Percentiles rank a stretch among this genome's conserved stretches.
Evolutionary conservation across 2,113 vertebrate species (phyloP).

Genomic region (Cavia porcellus): DNA sequence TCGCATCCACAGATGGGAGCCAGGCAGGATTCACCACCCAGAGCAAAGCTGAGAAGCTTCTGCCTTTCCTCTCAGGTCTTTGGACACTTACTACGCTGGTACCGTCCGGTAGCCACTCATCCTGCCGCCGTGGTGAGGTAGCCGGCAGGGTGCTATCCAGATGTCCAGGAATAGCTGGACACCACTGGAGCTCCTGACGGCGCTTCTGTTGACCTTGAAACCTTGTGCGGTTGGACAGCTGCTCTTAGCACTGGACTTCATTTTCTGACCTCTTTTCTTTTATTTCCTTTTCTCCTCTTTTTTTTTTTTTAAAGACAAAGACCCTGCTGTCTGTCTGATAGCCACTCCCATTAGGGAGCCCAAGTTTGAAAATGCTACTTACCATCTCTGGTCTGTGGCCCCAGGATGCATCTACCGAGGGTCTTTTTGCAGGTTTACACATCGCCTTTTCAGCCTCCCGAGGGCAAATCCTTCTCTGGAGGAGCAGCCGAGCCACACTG

Average conservation of each 20-base stretch:
- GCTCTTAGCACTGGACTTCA: fast-evolving
- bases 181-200: fast-evolving
- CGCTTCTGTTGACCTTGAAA: fast-evolving
- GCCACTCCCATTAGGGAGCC: neutral
- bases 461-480: neutral
- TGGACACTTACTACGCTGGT: fast-evolving
- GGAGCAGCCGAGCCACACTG: neutral
- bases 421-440: neutral
- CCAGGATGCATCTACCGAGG: neutral
- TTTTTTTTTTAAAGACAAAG: neutral
- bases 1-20: neutral
- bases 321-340: neutral
- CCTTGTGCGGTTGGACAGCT: fast-evolving
- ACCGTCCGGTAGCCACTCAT: fast-evolving
- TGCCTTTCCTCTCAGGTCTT: neutral
- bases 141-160: fast-evolving
- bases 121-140: fast-evolving
- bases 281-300: neutral
- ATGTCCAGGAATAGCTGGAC: neutral
- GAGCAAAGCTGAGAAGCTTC: neutral
- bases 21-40: neutral
- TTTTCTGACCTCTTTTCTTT: neutral
- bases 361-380: neutral
- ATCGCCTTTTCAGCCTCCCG: neutral
- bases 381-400: neutral